phyloP scores from a whole-genome alignment of 2,797 vertebrate genomes.

The Acestrorhynchus altus region DNA sequence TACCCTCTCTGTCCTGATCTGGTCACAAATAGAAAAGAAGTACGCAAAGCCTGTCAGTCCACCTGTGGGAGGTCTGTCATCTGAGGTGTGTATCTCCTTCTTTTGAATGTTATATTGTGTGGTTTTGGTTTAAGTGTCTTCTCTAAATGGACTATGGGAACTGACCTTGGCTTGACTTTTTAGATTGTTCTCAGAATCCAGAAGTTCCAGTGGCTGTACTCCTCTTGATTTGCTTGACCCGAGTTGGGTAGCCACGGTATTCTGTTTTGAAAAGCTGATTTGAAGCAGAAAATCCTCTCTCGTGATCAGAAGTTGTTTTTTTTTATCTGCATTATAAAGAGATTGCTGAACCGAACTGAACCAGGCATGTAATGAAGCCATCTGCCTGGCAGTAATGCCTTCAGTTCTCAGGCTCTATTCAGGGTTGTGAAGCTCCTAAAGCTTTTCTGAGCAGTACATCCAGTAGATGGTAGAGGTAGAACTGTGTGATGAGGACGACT shows the following conservation, averaged over 20 bases:
- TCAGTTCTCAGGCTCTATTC: not conserved
- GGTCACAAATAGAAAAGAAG: slow-evolving; percentile 51
- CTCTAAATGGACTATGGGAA: not conserved
- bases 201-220: not conserved
- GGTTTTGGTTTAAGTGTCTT: not conserved
- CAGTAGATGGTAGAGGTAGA: not conserved
- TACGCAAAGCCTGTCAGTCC: slow-evolving; percentile 20
- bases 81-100: slow-evolving; percentile 35
- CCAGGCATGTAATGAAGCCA: not conserved
- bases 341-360: not conserved
- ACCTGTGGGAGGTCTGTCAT: slow-evolving; percentile 29
- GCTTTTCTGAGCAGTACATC: not conserved
- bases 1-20: slow-evolving; percentile 35
- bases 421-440: not conserved
- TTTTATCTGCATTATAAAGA: not conserved
- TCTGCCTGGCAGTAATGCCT: not conserved
- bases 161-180: not conserved
- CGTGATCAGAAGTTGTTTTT: not conserved
- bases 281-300: not conserved
- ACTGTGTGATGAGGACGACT: not conserved
- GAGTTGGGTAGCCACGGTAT: not conserved
- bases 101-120: not conserved
- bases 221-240: not conserved
- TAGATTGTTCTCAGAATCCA: not conserved
- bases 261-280: not conserved